Conservation (phyloP, 92 coral and sea anemone genomes). For the Anthopleura xanthogrammica region DNA sequence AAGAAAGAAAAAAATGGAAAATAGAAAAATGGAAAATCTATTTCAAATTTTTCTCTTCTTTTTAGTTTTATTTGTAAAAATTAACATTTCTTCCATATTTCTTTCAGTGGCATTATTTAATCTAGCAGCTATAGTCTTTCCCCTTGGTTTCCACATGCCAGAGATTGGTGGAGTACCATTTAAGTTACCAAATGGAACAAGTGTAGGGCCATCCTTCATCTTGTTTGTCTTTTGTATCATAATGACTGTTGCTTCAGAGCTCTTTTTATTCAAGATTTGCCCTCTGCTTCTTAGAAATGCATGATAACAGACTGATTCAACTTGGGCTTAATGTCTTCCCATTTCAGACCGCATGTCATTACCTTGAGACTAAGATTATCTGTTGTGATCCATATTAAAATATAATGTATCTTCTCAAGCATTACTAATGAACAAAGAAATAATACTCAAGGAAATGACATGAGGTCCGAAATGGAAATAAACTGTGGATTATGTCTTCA, state of each 20-base stretch:
- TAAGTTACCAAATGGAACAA: conserved; percentile 94
- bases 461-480: no score
- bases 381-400: no score
- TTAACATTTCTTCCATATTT: background rate
- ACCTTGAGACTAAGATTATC: no score
- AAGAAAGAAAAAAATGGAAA: no score
- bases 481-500: no score
- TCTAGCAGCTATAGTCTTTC: conserved; percentile 87
- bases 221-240: conserved; percentile 84
- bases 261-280: conserved; percentile 87
- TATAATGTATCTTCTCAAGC: no score
- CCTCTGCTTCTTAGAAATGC: conserved; percentile 59
- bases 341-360: no score
- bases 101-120: conserved; percentile 75
- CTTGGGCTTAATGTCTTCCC: no score
- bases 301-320: background rate
- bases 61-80: background rate
- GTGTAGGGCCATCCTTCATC: conserved; percentile 88
- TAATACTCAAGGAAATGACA: no score
- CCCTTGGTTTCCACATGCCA: conserved; percentile 96
- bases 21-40: no score
- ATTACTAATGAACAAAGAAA: no score
- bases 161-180: conserved; percentile 94
- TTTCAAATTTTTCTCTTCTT: no score
- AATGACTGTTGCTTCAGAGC: conserved; percentile 86